Percentiles rank a stretch among this genome's conserved stretches.
Conservation (phyloP, 2,888 invertebrate species). For the Agrotis ipsilon region DNA sequence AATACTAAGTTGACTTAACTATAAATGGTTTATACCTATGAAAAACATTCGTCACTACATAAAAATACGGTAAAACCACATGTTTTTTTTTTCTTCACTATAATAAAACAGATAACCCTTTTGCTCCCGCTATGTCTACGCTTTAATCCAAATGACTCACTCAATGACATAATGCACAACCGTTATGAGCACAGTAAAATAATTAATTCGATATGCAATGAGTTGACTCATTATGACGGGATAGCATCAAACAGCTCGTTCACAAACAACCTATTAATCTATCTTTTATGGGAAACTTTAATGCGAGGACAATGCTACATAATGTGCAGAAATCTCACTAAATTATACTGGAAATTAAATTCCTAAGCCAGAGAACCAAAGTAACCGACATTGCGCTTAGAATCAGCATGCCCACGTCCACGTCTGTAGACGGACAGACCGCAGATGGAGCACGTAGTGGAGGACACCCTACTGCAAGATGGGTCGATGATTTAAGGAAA, state of each 20-base stretch:
- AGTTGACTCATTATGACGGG: constrained; percentile 48
- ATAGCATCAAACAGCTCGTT: constrained; percentile 45
- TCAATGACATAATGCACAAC: constrained; percentile 55
- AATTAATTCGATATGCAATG: constrained; percentile 51
- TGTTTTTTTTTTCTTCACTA: not conserved
- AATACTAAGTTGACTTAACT: not conserved
- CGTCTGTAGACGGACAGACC: no score
- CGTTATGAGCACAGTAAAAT: constrained; percentile 44
- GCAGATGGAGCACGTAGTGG: no score
- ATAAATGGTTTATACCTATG: not conserved
- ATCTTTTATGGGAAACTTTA: constrained; percentile 17
- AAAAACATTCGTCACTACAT: not conserved
- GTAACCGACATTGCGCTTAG: no score
- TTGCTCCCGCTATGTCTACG: constrained; percentile 26
- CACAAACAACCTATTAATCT: constrained; percentile 41
- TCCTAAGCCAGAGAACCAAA: no score
- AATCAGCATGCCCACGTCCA: no score
- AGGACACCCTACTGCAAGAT: no score
- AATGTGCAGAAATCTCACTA: constrained; percentile 8
- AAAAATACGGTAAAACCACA: constrained; percentile 5
- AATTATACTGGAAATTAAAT: no score
- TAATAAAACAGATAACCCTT: constrained; percentile 1
- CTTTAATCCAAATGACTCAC: constrained; percentile 48
- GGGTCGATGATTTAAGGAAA: no score
- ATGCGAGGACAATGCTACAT: not conserved